A percentile compares a stretch with the other conserved stretches of the same genome.
phyloP scores from a whole-genome alignment of 2,797 vertebrate genomes.

The Falco biarmicus region DNA sequence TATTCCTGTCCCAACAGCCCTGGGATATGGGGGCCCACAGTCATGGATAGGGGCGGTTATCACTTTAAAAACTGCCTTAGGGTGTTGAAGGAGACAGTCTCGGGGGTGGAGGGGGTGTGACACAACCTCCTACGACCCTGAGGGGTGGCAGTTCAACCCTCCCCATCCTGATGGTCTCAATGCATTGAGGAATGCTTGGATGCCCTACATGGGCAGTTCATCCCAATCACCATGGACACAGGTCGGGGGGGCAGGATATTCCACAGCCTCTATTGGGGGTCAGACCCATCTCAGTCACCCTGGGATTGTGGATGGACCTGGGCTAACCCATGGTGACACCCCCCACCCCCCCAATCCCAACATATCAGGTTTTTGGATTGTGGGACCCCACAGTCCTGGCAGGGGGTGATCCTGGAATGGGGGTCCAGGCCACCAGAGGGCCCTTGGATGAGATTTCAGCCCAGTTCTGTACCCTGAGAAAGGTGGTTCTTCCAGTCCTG shows the following conservation, averaged over 20 bases:
- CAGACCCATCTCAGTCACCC: fast-evolving
- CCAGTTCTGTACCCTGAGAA: background rate
- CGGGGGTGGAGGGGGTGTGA: background rate
- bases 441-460: background rate
- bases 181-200: background rate
- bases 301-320: background rate
- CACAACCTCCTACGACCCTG: fast-evolving
- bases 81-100: background rate
- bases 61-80: fast-evolving
- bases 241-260: too few species aligned
- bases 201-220: fast-evolving
- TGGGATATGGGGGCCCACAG: fast-evolving
- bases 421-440: too few species aligned
- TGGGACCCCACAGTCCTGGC: background rate
- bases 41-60: fast-evolving
- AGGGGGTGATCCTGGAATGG: background rate
- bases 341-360: fast-evolving
- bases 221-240: background rate
- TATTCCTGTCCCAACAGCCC: fast-evolving
- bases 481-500: fast-evolving
- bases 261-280: fast-evolving
- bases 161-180: fast-evolving
- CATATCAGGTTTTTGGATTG: fast-evolving
- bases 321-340: background rate
- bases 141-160: background rate